Evolutionary conservation across 2,888 invertebrate species (phyloP), one percentile per base, ranked within the genome.

Genomic region (Lycaena phlaeas): DNA sequence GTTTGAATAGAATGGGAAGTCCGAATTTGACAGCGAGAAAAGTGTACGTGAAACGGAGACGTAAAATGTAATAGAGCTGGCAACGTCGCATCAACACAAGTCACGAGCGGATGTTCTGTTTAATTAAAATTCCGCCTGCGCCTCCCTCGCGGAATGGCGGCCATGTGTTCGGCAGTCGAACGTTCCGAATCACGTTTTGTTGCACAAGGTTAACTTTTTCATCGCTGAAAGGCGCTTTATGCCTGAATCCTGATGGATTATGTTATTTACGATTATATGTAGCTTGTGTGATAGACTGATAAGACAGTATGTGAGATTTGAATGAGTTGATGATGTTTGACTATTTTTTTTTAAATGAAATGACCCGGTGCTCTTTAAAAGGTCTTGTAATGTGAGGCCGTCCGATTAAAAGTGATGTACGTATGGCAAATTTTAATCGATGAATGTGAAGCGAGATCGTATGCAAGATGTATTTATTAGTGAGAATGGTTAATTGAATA

Each of bases 61-160:
- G 34, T 61, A 63, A 54, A 42, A 54, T 54, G 58, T 51, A 48
- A 59, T 65, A 63, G 60, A 71, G 65, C 66, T 73, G 82, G 79
- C 82, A 82, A 79, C 82, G 62, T 61, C 74, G 81, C 78, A 65
- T 69, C 15, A 31, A 26, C 64, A 60, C 61, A 66, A 76, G 73
- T 75, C 73, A 76, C 72, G 81, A 82, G 79, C 84, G 84, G 84
- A 84, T 84, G 81, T 84, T 82, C 84, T 81, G 79, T 79, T 34
- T 84, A 84, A 84, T 84, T 84, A 84, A 84, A 82, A 84, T 84
- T 84, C 84, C 81, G 84, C 81, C 82, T 79, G 81, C 71, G 78
- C 79, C 82, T 77, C 82, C 82, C 82, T 82, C 82, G 79, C 82
- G 79, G 81, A 81, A 81, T 82, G 79, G 81, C 74, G 73, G 82